Conservation (phyloP, 2,797 vertebrate genomes). For the Sebastes steindachneri region DNA sequence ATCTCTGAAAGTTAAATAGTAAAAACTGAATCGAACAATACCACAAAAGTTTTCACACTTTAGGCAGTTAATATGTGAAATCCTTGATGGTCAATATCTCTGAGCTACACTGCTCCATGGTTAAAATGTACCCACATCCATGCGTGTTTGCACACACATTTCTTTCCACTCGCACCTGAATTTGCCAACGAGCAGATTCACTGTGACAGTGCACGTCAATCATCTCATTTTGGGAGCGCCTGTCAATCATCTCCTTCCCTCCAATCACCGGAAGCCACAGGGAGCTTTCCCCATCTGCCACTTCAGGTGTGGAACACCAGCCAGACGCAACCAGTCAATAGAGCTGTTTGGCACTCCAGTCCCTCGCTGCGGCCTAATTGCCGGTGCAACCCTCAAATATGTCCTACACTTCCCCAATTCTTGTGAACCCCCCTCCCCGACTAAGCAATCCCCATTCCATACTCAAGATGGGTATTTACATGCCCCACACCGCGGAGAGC, state of each 20-base stretch:
- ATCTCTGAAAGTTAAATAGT: neutral
- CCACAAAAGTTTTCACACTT: neutral
- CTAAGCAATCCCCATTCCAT: slow-evolving; percentile 73
- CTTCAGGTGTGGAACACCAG: slow-evolving; percentile 67
- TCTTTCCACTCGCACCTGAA: slow-evolving; percentile 56
- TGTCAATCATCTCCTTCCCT: slow-evolving; percentile 74
- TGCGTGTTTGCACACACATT: slow-evolving; percentile 19
- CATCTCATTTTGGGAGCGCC: slow-evolving; percentile 67
- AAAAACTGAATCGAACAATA: neutral
- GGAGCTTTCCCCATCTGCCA: slow-evolving; percentile 70
- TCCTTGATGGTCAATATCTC: neutral
- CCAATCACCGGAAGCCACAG: slow-evolving; percentile 65
- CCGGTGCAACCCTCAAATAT: slow-evolving; percentile 67
- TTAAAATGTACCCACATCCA: slow-evolving; percentile 6
- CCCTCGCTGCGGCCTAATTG: slow-evolving; percentile 80
- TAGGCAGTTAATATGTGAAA: neutral
- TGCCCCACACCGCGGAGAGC: slow-evolving; percentile 83
- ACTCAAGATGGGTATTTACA: slow-evolving; percentile 87
- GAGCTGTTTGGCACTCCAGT: slow-evolving; percentile 63
- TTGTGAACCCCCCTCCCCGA: neutral
- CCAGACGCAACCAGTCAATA: slow-evolving; percentile 69
- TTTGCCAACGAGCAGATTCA: slow-evolving; percentile 70
- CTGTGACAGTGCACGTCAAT: slow-evolving; percentile 75
- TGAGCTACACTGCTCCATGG: neutral
- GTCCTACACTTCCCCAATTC: slow-evolving; percentile 60